phyloP scores from a whole-genome alignment of 1,140 invertebrate species.

The Pemphigus obesinymphae region DNA sequence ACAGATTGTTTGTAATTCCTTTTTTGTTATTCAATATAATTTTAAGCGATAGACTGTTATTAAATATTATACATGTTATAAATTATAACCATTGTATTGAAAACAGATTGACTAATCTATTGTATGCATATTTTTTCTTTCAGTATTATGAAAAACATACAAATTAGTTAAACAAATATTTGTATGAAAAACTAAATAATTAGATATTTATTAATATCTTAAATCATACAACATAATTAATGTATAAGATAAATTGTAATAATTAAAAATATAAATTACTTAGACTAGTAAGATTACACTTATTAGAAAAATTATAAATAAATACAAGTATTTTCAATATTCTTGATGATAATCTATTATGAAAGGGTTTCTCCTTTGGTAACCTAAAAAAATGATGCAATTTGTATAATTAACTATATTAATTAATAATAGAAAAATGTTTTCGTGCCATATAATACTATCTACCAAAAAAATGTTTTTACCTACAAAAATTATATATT shows the following conservation, averaged over 20 bases:
- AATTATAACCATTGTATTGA: too few relatives aligned
- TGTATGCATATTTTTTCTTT: too few relatives aligned
- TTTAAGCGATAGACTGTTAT: too few relatives aligned
- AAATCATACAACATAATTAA: neutral
- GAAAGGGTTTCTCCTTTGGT: slow-evolving; percentile 42
- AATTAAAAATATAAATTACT: slow-evolving; percentile 10
- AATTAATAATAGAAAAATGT: too few relatives aligned
- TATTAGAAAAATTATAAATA: neutral
- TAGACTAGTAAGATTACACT: neutral
- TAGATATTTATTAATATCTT: neutral
- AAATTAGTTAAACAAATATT: neutral
- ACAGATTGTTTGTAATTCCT: too few relatives aligned
- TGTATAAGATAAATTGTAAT: neutral
- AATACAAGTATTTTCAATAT: neutral
- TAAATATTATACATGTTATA: too few relatives aligned
- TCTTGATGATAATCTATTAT: neutral
- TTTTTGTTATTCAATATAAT: too few relatives aligned
- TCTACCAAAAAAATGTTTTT: too few relatives aligned
- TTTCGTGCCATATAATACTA: too few relatives aligned
- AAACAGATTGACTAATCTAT: too few relatives aligned
- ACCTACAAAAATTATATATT: neutral
- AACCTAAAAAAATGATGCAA: slow-evolving; percentile 30
- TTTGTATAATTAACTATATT: neutral
- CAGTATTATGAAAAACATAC: too few relatives aligned
- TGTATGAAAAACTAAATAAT: neutral